These are phyloP conservation scores for Doryteuthis pealeii DNA, from an alignment of 1,140 invertebrate genomes.

Conservation along the genomic window DNA sequence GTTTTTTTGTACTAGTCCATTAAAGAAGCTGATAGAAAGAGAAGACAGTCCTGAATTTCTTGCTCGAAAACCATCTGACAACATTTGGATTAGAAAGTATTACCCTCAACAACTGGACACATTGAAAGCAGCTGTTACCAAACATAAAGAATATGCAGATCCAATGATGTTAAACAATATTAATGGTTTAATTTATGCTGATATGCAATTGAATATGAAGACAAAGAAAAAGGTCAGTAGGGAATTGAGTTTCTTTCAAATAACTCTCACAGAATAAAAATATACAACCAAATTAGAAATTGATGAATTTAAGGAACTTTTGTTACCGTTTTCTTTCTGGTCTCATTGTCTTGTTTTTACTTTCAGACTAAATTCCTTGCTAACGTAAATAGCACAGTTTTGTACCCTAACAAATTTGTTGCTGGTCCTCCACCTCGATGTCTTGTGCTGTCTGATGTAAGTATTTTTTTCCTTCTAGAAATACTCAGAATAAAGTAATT, in stretches of 20 bases:
- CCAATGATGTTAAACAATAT: slow-evolving; percentile 45
- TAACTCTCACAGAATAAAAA: neutral
- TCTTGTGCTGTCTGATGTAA: slow-evolving; percentile 38
- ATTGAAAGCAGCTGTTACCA: slow-evolving; percentile 34
- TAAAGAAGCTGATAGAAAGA: neutral
- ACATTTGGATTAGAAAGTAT: slow-evolving; percentile 41
- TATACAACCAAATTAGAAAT: neutral
- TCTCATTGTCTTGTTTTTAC: slow-evolving; percentile 11
- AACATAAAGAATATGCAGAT: slow-evolving; percentile 45
- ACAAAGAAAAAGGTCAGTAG: slow-evolving; percentile 44
- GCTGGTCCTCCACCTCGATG: slow-evolving; percentile 28
- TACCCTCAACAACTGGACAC: slow-evolving; percentile 35
- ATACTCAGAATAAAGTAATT: neutral
- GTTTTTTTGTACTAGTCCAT: neutral
- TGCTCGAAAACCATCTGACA: slow-evolving; percentile 31
- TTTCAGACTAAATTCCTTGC: slow-evolving; percentile 46
- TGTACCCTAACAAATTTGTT: slow-evolving; percentile 39
- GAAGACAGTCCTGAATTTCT: neutral
- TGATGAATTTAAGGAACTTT: neutral
- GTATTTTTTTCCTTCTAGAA: neutral
- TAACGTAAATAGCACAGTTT: slow-evolving; percentile 29
- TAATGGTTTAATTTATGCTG: slow-evolving; percentile 37
- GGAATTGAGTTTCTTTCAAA: neutral
- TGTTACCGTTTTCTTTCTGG: neutral
- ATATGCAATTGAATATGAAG: slow-evolving; percentile 39